Base-by-base conservation (phyloP, 2,797 vertebrate species). In the Gila robusta region DNA sequence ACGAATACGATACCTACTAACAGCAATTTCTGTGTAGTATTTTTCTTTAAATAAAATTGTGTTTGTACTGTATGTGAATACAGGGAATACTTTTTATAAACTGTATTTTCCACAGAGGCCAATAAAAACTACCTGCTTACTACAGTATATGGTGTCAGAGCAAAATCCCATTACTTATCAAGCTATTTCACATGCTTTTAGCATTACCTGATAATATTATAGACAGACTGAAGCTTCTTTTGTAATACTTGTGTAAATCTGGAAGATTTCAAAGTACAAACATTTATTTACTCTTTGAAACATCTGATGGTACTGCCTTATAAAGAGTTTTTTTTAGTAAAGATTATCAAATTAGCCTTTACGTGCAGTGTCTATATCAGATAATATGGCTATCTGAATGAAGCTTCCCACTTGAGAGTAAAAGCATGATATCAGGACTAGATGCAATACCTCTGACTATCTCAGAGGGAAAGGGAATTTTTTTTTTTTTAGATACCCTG, bases 351-450 rank as follows among this genome's bases (percentile, higher is more conserved):
- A 86, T 81, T 66, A 86, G 69, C 8, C 69, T 54, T 64, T 66
- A 44, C 16, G 17, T 52, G 28, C 17, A 19, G 69, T 80, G 17
- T 82, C 59, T 86, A 32, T 54, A 82, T 82, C 72, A 78, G 52
- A 77, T 78, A 82, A 71, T 35, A 78, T 47, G 71, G 23, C 44
- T 78, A 19, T 88, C 66, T 41, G 32, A 77, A 23, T 39, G 37
- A 70, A 83, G 37, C 62, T 52, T 81, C 28, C 62, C 62, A 32
- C 77, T 76, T 80, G 70, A 86, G 59, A 87, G 56, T 64, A 59
- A 79, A 41, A 69, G 26, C 39, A 37, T 37, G 32, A 37, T 59
- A 70, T 26, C 49, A 79, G 32, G 37, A 44, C 69, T 82, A 19
- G 52, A 73, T 44, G 26, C 69, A 73, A 72, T 59, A 28, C 35